Base-by-base conservation (phyloP, 2,113 vertebrate genomes). In the Ophiodon elongatus region DNA sequence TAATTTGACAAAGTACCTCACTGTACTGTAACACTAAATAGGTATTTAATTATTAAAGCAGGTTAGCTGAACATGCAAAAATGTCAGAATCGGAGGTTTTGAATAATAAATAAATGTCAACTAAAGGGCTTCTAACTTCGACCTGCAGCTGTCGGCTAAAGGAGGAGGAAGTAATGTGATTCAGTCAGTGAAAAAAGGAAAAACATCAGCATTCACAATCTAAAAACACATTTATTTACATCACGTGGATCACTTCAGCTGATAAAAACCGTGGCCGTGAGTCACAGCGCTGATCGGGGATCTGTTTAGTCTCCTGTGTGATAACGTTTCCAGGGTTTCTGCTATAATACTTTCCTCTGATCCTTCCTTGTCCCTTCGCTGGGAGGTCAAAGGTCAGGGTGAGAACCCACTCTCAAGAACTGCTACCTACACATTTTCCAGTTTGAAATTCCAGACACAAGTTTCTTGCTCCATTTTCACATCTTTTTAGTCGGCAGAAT, bases 191-290 rank as follows among this genome's bases (percentile, higher is more conserved):
- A 66, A 50, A 72, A 27, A 62, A 83, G 79, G 57, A 35, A 6
- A 52, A 59, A 74, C 76, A 83, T 21, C 17, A 54, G 29, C 25
- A 39, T 29, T 85, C 93, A 94, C 93, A 94, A 94, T 94, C 93
- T 94, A 94, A 91, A 94, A 94, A 94, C 93, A 93, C 91, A 94
- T 94, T 94, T 94, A 94, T 94, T 94, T 94, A 94, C 93, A 94
- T 91, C 88, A 93, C 85, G 74, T 93, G 91, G 90, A 93, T 93
- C 85, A 93, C 90, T 94, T 94, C 88, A 93, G 92, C 92, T 90
- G 91, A 91, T 92, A 94, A 92, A 94, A 94, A 93, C 87, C 80
- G 85, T 50, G 76, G 83, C 83, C 7, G 10, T 41, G 86, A 92
- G 89, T 59, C 33, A 17, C 88, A 79, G 88, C 77, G 76, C 87